These are phyloP conservation scores for Sinotaia quadrata DNA, from an alignment of 2,888 invertebrate species.

Conservation along the genomic window DNA sequence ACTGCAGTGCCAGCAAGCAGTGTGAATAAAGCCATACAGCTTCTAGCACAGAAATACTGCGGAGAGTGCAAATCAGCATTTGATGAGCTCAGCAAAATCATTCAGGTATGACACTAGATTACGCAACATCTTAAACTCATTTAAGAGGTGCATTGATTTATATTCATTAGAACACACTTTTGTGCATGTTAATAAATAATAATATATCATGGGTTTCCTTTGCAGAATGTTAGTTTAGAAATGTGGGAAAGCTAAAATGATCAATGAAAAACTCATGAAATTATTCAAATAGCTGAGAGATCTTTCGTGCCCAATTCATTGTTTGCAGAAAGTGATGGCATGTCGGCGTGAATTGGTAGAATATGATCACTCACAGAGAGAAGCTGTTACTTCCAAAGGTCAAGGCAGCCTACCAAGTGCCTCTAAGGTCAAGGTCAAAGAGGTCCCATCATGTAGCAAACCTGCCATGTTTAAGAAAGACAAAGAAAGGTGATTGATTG, in stretches of 20 bases:
- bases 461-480: conserved; percentile 31
- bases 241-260: neutral
- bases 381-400: conserved; percentile 56
- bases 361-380: conserved; percentile 81
- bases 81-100: conserved; percentile 86
- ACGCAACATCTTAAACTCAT: too few species aligned
- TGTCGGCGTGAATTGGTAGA: conserved; percentile 91
- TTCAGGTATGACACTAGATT: conserved; percentile 73
- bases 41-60: conserved; percentile 94
- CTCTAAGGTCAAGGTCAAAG: conserved; percentile 27
- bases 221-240: neutral
- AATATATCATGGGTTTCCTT: neutral
- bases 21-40: conserved; percentile 93
- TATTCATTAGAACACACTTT: neutral
- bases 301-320: neutral
- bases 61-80: conserved; percentile 94
- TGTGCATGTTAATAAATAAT: neutral
- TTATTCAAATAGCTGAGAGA: too few species aligned
- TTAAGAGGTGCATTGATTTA: too few species aligned
- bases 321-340: conserved; percentile 84
- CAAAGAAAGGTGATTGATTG: conserved; percentile 40
- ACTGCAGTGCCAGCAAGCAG: conserved; percentile 54
- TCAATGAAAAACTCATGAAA: too few species aligned
- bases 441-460: conserved; percentile 21
- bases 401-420: conserved; percentile 33